Base-by-base conservation (phyloP, 2,888 invertebrate genomes). In the Cheilosia scutellata region DNA sequence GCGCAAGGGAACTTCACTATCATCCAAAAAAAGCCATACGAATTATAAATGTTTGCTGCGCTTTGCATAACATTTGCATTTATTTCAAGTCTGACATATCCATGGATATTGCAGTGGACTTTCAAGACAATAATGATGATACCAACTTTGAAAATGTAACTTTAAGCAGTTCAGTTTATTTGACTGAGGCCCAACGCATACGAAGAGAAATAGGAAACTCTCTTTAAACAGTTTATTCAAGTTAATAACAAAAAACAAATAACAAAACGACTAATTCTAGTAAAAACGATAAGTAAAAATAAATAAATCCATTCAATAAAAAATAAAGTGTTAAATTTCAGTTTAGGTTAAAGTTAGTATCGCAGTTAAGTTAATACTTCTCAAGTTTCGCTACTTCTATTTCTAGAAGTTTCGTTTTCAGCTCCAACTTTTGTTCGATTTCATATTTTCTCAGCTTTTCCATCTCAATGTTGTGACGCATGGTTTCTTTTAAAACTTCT, bases 1-100 rank as follows among this genome's bases (percentile, higher is more conserved):
- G 65, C 11, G 74, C 74, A 25, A 58, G 68, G 33, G 68, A 44
- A 20, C 31, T 55, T 4, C 68, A 68, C 42, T 68, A 65, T 33
- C 51, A 27, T 2, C 65, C 65, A 20, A 9, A 42, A 53, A 55
- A 68, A 55, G 55, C 44, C 4, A 44, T 55, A 44, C 42, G 55
- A 68, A 57, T 68, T 29, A 29, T 29, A 42, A 68, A 68, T 68
- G 55, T 44, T 16, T 68, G 55, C 55, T 57, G 68, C 20, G 42
- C 66, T 2, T 42, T 53, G 25, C 42, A 55, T 20, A 68, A 68
- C 55, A 68, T 68, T 25, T 68, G 68, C 37, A 68, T 55, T 11
- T 27, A 68, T 44, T 68, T 40, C 29, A 55, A 68, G 42, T 42
- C 55, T 40, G 53, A 29, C 51, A 33, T 9, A 13, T 13, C 13